phyloP scores from a whole-genome alignment of 2,113 vertebrate species.

The Toxotes jaculatrix region DNA sequence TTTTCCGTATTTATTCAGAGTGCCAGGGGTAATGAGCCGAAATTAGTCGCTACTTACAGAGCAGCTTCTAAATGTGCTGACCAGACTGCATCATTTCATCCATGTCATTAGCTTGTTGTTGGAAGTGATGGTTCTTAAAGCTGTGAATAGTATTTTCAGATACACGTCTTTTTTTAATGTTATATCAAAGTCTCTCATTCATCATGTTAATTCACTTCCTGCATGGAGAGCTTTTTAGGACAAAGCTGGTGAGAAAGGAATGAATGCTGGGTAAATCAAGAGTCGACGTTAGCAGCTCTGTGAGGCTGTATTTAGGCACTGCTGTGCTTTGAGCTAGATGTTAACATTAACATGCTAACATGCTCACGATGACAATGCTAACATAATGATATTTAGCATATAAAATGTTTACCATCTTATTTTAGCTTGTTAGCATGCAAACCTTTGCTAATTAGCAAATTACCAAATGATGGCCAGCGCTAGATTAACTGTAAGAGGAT shows the following conservation, averaged over 20 bases:
- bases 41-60: conserved; percentile 18
- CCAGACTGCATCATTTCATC: neutral
- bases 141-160: neutral
- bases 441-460: neutral
- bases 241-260: too few species aligned
- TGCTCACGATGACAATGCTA: neutral
- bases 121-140: neutral
- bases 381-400: too few species aligned
- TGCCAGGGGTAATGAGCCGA: conserved; percentile 6
- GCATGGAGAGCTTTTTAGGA: neutral
- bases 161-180: neutral
- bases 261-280: neutral
- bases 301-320: too few species aligned
- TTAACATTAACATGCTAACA: too few species aligned
- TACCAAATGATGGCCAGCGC: too few species aligned
- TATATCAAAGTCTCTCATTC: too few species aligned
- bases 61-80: conserved; percentile 37
- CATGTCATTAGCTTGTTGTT: neutral
- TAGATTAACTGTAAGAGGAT: neutral
- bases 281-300: neutral
- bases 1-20: neutral
- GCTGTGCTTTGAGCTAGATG: neutral
- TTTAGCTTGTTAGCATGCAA: too few species aligned
- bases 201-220: too few species aligned
- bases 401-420: too few species aligned